Evolutionary conservation across 2,113 vertebrate species (phyloP), one percentile per base, ranked within the genome.

Genomic region (Cichladusa arquata): DNA sequence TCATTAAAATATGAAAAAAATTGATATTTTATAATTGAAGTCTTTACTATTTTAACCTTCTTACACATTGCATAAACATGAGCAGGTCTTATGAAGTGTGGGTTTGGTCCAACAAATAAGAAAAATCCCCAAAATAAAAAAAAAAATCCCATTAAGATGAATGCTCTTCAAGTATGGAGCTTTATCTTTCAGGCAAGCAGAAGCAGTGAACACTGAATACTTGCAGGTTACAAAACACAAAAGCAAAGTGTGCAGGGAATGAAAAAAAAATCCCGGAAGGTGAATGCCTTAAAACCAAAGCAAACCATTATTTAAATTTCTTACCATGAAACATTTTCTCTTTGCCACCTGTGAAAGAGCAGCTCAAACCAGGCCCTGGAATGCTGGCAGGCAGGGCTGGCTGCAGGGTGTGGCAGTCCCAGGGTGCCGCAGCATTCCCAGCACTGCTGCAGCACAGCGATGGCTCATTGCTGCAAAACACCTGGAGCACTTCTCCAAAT

Each of bases 361-460:
- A 66, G 42, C 69, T 78, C 13, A 16, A 5, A 33, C 26, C 31
- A 69, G 19, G 40, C 54, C 36, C 24, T 73, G 3, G 18, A 17
- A 7, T 0, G 28, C 20, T 0, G 23, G n/a, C 57, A 48, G 38
- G 5, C 5, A 17, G 65, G 60, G 26, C 48, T 78, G 8, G 6
- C 36, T 6, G 0, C 38, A 11, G 47, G 73, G 8, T 47, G 8
- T 47, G 67, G 23, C 60, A 56, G 44, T 19, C 45, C n/a, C 70
- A 5, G 20, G 71, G 11, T 1, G 31, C 53, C 0, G 4, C 66
- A 48, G 29, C 34, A 6, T 18, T 44, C 36, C 57, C 19, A 42
- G 36, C 45, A 0, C 33, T 20, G 65, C 84, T 20, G 8, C 34
- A 34, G 47, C 7, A 1, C 19, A 38, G 36, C 1, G 0, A 16